phyloP scores from a whole-genome alignment of 37 sponge, comb jelly and placozoan genomes.

The Diacarnus erythraeanus region DNA sequence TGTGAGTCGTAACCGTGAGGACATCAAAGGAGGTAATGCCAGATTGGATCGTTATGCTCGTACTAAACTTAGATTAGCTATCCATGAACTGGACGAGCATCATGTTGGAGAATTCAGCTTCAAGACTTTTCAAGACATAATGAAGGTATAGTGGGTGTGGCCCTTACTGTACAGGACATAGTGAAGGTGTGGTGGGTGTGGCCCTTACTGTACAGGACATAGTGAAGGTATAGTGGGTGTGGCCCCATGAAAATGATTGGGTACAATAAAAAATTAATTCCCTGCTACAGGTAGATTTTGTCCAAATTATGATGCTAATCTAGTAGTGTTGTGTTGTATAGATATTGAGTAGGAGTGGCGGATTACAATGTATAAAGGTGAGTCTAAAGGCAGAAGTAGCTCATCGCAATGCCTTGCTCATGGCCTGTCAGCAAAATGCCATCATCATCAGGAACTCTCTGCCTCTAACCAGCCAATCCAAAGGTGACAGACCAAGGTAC shows the following conservation, averaged over 20 bases:
- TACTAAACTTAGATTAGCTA: constrained; percentile 17
- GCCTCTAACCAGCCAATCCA: not conserved
- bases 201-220: too few relatives aligned
- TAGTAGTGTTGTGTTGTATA: not conserved
- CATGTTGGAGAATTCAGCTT: constrained; percentile 55
- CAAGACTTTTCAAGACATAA: constrained; percentile 30
- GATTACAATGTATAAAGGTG: constrained; percentile 10
- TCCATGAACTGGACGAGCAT: constrained; percentile 57
- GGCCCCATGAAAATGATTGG: too few relatives aligned
- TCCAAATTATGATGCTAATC: too few relatives aligned
- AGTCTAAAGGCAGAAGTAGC: constrained; percentile 31
- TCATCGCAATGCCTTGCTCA: constrained; percentile 32
- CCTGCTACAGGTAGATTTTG: too few relatives aligned
- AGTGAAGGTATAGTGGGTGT: too few relatives aligned
- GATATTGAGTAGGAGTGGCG: constrained; percentile 4
- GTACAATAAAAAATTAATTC: too few relatives aligned
- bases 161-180: not conserved
- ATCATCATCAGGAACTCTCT: constrained; percentile 8
- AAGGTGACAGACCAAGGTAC: not conserved
- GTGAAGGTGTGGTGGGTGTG: not conserved
- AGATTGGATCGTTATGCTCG: constrained; percentile 53
- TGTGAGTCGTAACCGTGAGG: constrained; percentile 16
- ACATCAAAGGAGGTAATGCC: constrained; percentile 4
- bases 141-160: constrained; percentile 56
- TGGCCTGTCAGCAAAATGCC: constrained; percentile 44